Evolutionary conservation across 2,797 vertebrate species (phyloP).

Genomic region (Periparus ater): DNA sequence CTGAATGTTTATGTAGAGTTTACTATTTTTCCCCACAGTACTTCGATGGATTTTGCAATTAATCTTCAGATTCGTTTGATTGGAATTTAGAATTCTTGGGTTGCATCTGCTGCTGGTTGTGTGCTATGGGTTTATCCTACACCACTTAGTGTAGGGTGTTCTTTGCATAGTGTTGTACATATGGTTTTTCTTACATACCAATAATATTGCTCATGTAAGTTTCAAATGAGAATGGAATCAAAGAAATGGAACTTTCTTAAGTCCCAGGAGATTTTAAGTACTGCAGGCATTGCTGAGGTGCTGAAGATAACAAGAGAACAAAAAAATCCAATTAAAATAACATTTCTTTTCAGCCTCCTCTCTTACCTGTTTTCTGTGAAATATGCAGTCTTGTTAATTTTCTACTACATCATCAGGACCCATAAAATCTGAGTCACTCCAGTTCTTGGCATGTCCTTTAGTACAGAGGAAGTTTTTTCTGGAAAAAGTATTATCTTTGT

Average conservation of each 20-base stretch:
- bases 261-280: constrained; percentile 28
- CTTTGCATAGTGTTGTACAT: neutral
- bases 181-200: neutral
- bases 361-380: constrained; percentile 38
- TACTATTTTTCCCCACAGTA: neutral
- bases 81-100: constrained; percentile 43
- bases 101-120: neutral
- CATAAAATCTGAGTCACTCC: neutral
- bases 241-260: constrained; percentile 28
- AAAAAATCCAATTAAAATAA: constrained; percentile 71
- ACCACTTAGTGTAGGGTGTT: neutral
- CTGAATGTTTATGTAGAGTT: constrained; percentile 3
- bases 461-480: neutral
- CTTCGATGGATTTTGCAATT: constrained; percentile 60
- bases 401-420: neutral
- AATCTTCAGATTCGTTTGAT: constrained; percentile 50
- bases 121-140: neutral
- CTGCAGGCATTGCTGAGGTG: constrained; percentile 39
- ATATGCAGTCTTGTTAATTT: constrained; percentile 29
- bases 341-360: constrained; percentile 27
- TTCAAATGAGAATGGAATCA: constrained; percentile 63
- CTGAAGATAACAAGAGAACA: constrained; percentile 60
- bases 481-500: neutral
- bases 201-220: constrained; percentile 24
- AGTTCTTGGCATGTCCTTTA: neutral